phyloP scores from a whole-genome alignment of 2,888 invertebrate species.

The Pherbina coryleti region DNA sequence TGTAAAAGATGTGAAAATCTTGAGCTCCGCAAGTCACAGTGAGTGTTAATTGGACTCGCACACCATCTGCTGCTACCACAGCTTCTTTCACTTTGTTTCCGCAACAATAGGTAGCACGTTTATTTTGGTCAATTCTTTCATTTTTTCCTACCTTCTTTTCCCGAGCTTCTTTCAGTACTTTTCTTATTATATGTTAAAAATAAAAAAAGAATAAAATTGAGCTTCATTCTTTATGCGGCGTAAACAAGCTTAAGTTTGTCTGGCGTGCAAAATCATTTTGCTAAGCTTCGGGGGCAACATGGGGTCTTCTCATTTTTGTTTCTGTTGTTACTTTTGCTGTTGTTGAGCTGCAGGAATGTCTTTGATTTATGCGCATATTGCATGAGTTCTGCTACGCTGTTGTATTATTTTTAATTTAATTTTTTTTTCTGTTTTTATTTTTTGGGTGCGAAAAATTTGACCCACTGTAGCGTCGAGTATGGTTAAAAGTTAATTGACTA shows the following conservation, averaged over 20 bases:
- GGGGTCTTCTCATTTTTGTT: neutral
- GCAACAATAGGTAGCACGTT: conserved; percentile 20
- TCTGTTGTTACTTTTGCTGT: conserved; percentile 9
- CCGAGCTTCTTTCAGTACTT: neutral
- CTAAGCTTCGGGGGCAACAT: neutral
- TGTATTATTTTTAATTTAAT: neutral
- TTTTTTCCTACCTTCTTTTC: neutral
- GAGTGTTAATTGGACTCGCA: conserved; percentile 34
- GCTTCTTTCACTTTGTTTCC: conserved; percentile 20
- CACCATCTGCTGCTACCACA: neutral
- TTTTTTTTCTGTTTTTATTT: neutral
- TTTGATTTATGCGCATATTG: conserved; percentile 36
- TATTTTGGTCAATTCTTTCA: neutral
- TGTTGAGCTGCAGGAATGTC: conserved; percentile 15
- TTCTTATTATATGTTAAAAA: neutral
- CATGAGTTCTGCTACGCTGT: neutral
- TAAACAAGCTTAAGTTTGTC: neutral
- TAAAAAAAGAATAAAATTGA: neutral
- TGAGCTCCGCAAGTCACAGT: neutral
- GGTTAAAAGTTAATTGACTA: conserved; percentile 6
- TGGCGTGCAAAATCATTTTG: neutral
- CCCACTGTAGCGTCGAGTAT: neutral
- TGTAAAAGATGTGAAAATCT: neutral
- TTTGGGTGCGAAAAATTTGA: neutral
- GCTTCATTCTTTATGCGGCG: neutral